Percentiles rank a stretch among this genome's conserved stretches.
These are phyloP conservation scores for Cariama cristata DNA, from an alignment of 2,113 vertebrate species.

Conservation along the genomic window DNA sequence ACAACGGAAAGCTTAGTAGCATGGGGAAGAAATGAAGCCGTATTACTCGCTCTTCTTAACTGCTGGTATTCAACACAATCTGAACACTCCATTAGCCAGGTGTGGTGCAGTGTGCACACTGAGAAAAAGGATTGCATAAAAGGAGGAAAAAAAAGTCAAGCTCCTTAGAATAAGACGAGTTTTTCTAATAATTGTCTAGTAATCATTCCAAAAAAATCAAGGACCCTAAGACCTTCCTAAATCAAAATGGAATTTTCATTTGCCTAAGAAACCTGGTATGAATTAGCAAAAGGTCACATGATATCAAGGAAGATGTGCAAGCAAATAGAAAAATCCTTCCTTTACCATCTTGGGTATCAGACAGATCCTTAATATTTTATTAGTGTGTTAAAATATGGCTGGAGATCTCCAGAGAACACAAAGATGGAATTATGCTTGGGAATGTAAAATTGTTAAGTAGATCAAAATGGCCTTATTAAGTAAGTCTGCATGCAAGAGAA, in stretches of 20 bases:
- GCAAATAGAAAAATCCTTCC: not conserved
- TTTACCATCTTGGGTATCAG: not conserved
- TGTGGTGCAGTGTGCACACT: not conserved
- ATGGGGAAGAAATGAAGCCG: not conserved
- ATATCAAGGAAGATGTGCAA: not conserved
- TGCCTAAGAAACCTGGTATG: not conserved
- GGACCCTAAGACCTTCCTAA: not conserved
- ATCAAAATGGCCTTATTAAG: constrained; percentile 39
- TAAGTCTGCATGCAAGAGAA: constrained; percentile 74
- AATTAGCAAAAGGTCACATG: not conserved
- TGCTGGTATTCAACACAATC: not conserved
- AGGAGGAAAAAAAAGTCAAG: not conserved
- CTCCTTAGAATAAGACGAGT: not conserved
- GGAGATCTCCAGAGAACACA: constrained; percentile 52
- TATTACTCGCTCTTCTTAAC: not conserved
- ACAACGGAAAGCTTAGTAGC: not conserved
- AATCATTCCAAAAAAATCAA: not conserved
- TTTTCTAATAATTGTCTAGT: not conserved
- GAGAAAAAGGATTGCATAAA: not conserved
- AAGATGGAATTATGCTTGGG: constrained; percentile 59
- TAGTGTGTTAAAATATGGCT: constrained; percentile 74
- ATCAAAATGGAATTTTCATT: not conserved
- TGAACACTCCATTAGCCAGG: not conserved
- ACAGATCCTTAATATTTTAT: not conserved
- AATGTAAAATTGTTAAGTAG: constrained; percentile 32